phyloP scores from a whole-genome alignment of 35 echinoderm and acorn worm species.

The Patiria miniata region DNA sequence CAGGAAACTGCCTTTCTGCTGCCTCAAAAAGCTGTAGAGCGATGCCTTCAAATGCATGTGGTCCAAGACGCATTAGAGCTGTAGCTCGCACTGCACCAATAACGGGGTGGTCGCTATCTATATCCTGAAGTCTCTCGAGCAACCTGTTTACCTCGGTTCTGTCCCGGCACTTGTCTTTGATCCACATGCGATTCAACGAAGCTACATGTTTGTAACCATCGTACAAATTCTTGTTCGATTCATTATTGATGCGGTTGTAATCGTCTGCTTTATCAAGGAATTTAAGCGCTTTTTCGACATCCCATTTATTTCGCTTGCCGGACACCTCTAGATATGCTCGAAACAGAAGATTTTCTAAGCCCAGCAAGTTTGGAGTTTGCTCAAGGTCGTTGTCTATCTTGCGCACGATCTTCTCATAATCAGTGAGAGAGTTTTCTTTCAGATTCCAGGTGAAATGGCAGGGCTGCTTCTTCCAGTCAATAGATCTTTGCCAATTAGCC shows the following conservation, averaged over 20 bases:
- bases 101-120: background rate
- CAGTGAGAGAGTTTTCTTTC: background rate
- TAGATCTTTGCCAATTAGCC: too few relatives aligned
- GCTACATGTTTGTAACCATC: background rate
- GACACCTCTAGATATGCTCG: background rate
- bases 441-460: conserved; percentile 4
- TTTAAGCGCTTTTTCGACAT: background rate
- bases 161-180: background rate
- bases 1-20: background rate
- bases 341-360: background rate
- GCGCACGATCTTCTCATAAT: background rate
- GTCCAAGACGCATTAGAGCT: background rate
- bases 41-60: background rate
- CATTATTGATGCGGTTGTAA: too few relatives aligned
- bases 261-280: conserved; percentile 5
- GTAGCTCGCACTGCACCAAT: background rate
- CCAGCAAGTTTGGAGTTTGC: background rate
- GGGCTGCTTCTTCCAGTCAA: background rate
- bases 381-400: background rate
- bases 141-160: background rate
- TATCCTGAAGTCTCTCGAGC: background rate
- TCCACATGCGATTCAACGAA: conserved; percentile 1
- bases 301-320: background rate
- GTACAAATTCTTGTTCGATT: background rate
- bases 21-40: background rate